A percentile compares a stretch with the other conserved stretches of the same genome.
These are phyloP conservation scores for Cheilosia pagana DNA, from an alignment of 2,888 invertebrate species.

Conservation along the genomic window DNA sequence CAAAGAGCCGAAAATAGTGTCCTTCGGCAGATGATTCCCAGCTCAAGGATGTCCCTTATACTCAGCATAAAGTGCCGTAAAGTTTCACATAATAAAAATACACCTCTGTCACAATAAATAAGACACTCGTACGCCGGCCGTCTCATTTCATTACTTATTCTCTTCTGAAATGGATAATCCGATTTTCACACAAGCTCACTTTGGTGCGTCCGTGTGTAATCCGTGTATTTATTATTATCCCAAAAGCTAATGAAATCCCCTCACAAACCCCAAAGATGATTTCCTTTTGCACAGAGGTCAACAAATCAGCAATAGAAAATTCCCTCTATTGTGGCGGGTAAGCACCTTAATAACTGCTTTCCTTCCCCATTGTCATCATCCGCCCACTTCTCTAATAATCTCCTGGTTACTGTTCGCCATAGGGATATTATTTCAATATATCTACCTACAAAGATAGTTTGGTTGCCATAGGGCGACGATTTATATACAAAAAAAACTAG, in stretches of 20 bases:
- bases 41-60: too few relatives aligned
- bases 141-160: neutral
- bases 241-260: conserved; percentile 19
- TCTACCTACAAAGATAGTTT: neutral
- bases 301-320: conserved; percentile 27
- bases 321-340: conserved; percentile 31
- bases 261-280: neutral
- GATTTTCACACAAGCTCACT: neutral
- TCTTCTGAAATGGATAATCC: neutral
- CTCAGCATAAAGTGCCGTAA: too few relatives aligned
- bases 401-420: conserved; percentile 28
- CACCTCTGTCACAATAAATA: too few relatives aligned
- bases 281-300: conserved; percentile 18
- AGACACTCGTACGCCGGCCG: too few relatives aligned
- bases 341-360: conserved; percentile 29
- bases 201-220: neutral
- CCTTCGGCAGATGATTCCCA: too few relatives aligned
- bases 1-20: too few relatives aligned
- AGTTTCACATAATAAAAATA: too few relatives aligned
- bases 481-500: neutral
- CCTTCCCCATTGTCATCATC: conserved; percentile 14
- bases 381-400: conserved; percentile 13
- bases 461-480: conserved; percentile 3
- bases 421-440: conserved; percentile 25
- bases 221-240: conserved; percentile 20